These are phyloP conservation scores for Lordiphosa collinella DNA, from an alignment of 1,140 invertebrate species.

Conservation along the genomic window DNA sequence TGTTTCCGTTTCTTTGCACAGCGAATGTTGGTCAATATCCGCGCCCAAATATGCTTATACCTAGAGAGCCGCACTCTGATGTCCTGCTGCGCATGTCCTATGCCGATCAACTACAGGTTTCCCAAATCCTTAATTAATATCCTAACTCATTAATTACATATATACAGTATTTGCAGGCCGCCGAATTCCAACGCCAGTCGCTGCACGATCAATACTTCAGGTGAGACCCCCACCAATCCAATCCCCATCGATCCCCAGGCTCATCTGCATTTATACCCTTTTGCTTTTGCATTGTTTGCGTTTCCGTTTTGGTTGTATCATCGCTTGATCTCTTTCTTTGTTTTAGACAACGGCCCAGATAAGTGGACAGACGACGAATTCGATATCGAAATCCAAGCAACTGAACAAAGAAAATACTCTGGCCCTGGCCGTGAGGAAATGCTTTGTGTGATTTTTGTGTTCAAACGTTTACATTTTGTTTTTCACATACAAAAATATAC, in stretches of 20 bases:
- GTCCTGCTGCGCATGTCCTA: constrained; percentile 79
- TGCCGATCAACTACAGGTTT: constrained; percentile 80
- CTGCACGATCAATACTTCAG: constrained; percentile 79
- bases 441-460: constrained; percentile 76
- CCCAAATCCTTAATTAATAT: constrained; percentile 53
- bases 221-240: constrained; percentile 32
- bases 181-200: constrained; percentile 79
- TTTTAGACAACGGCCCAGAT: constrained; percentile 80
- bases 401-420: constrained; percentile 71
- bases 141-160: constrained; percentile 79
- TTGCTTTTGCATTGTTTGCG: constrained; percentile 39
- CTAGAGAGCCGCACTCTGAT: constrained; percentile 79
- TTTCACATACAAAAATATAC: constrained; percentile 33
- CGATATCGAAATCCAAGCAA: constrained; percentile 68
- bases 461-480: constrained; percentile 72
- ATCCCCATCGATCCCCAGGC: not conserved
- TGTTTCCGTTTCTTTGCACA: constrained; percentile 15
- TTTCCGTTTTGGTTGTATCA: constrained; percentile 46
- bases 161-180: constrained; percentile 80
- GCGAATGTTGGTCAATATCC: constrained; percentile 80
- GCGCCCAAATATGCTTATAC: constrained; percentile 80
- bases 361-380: constrained; percentile 63
- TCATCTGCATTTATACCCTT: constrained; percentile 28
- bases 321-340: constrained; percentile 49
- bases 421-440: constrained; percentile 55